Conservation (phyloP, 2,888 invertebrate species). For the Tetheella fluctuosa region DNA sequence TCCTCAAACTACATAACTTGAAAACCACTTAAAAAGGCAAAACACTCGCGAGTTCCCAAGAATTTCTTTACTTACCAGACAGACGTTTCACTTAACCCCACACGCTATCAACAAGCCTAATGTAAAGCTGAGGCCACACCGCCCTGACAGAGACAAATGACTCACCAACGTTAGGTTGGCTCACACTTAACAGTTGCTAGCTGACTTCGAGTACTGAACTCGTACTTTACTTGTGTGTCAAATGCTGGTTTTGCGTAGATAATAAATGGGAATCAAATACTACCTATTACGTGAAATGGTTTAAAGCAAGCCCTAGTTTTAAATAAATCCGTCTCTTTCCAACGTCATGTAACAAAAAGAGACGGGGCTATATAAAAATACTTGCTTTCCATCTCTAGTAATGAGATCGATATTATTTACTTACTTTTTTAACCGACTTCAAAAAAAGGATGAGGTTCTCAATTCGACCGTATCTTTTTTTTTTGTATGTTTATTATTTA, state of each 20-base stretch:
- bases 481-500: too few species aligned
- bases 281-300: too few species aligned
- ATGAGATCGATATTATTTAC: too few species aligned
- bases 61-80: conserved; percentile 31
- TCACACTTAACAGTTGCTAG: conserved; percentile 24
- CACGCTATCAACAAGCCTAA: conserved; percentile 60
- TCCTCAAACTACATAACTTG: neutral
- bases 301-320: too few species aligned
- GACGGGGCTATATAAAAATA: too few species aligned
- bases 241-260: neutral
- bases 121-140: conserved; percentile 60
- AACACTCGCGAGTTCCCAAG: conserved; percentile 38
- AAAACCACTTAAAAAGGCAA: conserved; percentile 30
- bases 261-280: neutral
- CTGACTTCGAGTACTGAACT: neutral
- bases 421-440: too few species aligned
- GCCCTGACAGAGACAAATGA: conserved; percentile 68
- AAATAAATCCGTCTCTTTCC: too few species aligned
- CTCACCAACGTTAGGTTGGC: conserved; percentile 31
- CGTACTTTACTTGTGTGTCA: neutral
- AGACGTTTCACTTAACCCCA: conserved; percentile 53
- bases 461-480: too few species aligned
- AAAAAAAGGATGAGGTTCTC: too few species aligned
- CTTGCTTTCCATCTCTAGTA: too few species aligned
- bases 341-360: too few species aligned